A percentile compares a stretch with the other conserved stretches of the same genome.
Evolutionary conservation across 2,888 invertebrate species (phyloP).

Genomic region (Sinelater perroti): DNA sequence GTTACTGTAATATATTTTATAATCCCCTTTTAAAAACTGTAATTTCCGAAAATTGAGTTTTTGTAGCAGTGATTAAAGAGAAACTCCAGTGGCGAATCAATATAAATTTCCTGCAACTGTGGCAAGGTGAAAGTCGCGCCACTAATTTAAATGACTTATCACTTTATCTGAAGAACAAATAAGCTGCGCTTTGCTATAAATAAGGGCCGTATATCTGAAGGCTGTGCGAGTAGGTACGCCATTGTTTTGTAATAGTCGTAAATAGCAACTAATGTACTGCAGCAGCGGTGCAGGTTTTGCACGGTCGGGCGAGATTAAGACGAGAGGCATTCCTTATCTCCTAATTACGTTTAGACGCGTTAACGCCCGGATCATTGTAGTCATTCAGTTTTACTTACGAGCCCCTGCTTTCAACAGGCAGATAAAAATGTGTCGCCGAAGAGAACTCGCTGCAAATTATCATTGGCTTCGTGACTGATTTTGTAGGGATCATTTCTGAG

Average conservation of each 20-base stretch:
- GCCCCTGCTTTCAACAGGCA: background rate
- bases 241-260: conserved; percentile 52
- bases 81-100: too few relatives aligned
- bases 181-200: conserved; percentile 30
- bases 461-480: too few relatives aligned
- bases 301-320: conserved; percentile 53
- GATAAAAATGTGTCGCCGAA: background rate
- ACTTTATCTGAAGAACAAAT: conserved; percentile 33
- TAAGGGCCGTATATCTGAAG: conserved; percentile 37
- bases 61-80: too few relatives aligned
- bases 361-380: conserved; percentile 15
- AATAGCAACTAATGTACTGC: conserved; percentile 56
- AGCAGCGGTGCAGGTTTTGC: conserved; percentile 55
- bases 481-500: too few relatives aligned
- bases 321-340: conserved; percentile 53
- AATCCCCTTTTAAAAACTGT: too few relatives aligned
- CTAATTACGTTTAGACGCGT: conserved; percentile 30
- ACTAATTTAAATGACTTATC: conserved; percentile 36
- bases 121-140: conserved; percentile 23
- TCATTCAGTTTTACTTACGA: conserved; percentile 1
- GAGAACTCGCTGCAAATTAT: background rate
- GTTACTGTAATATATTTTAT: too few relatives aligned
- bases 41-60: too few relatives aligned
- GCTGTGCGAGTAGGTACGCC: conserved; percentile 45
- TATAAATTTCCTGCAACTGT: too few relatives aligned